Percentiles rank a stretch among this genome's conserved stretches.
Conservation (phyloP, 2,888 invertebrate species). For the Operophtera brumata region DNA sequence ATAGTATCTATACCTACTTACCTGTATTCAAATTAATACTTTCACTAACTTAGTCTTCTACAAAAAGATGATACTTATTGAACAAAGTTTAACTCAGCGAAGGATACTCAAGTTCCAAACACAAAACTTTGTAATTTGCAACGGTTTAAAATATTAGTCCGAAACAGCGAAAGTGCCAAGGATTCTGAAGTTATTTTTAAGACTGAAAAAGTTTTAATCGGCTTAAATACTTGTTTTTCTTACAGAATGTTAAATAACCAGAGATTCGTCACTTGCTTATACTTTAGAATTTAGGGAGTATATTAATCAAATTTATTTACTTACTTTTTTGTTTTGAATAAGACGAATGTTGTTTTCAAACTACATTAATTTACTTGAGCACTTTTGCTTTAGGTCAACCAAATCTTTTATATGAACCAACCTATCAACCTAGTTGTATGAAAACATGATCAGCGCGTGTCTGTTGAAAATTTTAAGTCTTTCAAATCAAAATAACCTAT, state of each 20-base stretch:
- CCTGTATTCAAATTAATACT: too few species aligned
- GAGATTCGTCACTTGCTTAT: constrained; percentile 27
- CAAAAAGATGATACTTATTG: too few species aligned
- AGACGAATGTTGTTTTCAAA: constrained; percentile 9
- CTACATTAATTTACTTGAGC: neutral
- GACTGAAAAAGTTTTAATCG: constrained; percentile 33
- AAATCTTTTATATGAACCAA: neutral
- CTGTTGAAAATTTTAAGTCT: too few species aligned
- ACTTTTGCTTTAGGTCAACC: neutral
- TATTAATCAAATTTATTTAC: constrained; percentile 14
- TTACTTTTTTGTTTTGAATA: neutral
- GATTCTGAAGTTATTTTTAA: constrained; percentile 32
- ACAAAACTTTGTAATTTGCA: constrained; percentile 29
- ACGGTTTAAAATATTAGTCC: constrained; percentile 27
- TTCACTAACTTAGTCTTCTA: too few species aligned
- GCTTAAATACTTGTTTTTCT: constrained; percentile 31
- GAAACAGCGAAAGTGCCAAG: constrained; percentile 26
- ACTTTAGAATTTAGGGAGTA: constrained; percentile 14
- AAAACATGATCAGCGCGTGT: too few species aligned
- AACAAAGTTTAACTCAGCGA: neutral
- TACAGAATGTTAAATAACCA: constrained; percentile 33
- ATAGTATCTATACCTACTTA: too few species aligned
- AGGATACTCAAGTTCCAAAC: constrained; percentile 7
- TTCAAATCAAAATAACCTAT: too few species aligned
- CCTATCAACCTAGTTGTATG: too few species aligned